These are phyloP conservation scores for Corapipo altera DNA, from an alignment of 2,113 vertebrate species.

Conservation along the genomic window DNA sequence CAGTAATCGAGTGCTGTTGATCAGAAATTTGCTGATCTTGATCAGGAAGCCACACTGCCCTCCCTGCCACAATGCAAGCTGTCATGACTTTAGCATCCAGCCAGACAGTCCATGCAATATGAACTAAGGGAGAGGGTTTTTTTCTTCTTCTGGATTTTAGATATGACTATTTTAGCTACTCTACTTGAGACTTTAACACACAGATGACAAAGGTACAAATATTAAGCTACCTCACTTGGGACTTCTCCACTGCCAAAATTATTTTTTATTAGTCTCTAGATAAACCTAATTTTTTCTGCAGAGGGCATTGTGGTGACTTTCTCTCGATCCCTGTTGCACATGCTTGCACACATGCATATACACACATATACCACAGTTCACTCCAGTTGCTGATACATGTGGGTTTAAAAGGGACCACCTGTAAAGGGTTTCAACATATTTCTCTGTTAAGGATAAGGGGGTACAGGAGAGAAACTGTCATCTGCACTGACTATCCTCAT, in stretches of 20 bases:
- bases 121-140: neutral
- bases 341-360: neutral
- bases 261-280: neutral
- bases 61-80: neutral
- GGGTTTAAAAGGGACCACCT: neutral
- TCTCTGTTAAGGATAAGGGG: neutral
- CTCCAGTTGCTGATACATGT: neutral
- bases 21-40: slow-evolving; percentile 19
- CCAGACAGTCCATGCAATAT: neutral
- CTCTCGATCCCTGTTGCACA: neutral
- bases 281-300: neutral
- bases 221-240: neutral
- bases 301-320: neutral
- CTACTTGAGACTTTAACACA: neutral
- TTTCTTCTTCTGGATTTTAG: neutral
- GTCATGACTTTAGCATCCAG: neutral
- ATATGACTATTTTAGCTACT: neutral
- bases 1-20: neutral
- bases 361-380: fast-evolving
- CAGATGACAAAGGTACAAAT: neutral
- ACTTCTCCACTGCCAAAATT: neutral
- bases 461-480: neutral
- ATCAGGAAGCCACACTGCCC: neutral
- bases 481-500: neutral
- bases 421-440: neutral